A percentile compares a stretch with the other conserved stretches of the same genome.
Evolutionary conservation across 2,113 vertebrate genomes (phyloP).

Genomic region (Pavo muticus): DNA sequence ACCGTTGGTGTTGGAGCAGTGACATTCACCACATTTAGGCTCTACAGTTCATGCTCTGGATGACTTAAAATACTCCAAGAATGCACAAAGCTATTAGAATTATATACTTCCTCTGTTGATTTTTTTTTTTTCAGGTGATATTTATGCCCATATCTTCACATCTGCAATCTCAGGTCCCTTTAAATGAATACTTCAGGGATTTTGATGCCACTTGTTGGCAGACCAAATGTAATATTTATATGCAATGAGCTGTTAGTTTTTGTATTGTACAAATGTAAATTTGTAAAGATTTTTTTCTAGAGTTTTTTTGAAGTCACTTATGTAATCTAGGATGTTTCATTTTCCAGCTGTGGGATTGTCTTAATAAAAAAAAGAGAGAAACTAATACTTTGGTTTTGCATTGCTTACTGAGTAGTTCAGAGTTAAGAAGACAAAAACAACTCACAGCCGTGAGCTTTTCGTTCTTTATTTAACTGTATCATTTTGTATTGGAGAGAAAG

Average conservation of each 20-base stretch:
- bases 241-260: constrained; percentile 81
- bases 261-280: constrained; percentile 80
- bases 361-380: constrained; percentile 67
- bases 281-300: constrained; percentile 77
- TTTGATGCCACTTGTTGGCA: constrained; percentile 78
- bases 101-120: constrained; percentile 58
- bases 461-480: neutral
- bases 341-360: constrained; percentile 75
- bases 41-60: neutral
- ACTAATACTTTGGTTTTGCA: constrained; percentile 39
- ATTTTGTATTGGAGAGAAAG: neutral
- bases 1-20: neutral
- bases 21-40: neutral
- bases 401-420: constrained; percentile 17
- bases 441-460: neutral
- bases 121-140: constrained; percentile 49
- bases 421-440: neutral
- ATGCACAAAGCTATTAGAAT: constrained; percentile 66
- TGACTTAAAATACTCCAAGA: constrained; percentile 54
- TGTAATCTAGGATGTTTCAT: constrained; percentile 76
- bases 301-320: constrained; percentile 72
- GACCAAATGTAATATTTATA: constrained; percentile 86
- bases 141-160: constrained; percentile 72
- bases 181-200: constrained; percentile 80
- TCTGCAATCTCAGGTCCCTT: constrained; percentile 78